Conservation (phyloP, 2,888 invertebrate species). For the Temnothorax ravouxi region DNA sequence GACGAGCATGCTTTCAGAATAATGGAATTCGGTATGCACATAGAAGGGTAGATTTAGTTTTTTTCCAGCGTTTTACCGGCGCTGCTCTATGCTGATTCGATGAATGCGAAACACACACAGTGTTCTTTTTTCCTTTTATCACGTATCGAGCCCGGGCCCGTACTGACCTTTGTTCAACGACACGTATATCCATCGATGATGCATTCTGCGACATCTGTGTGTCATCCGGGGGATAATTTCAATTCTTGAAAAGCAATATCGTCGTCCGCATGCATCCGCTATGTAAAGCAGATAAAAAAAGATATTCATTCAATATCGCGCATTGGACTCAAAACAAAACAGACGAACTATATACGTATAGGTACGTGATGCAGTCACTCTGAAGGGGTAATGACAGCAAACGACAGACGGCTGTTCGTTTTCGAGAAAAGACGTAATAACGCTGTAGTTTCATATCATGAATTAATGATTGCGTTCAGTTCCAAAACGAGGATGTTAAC, state of each 20-base stretch:
- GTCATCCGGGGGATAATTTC: conserved; percentile 53
- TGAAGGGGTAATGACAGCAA: background rate
- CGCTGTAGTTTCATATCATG: background rate
- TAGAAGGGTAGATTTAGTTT: conserved; percentile 43
- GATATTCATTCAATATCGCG: conserved; percentile 35
- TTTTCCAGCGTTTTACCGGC: conserved; percentile 52
- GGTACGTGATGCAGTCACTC: background rate
- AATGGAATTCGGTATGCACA: conserved; percentile 49
- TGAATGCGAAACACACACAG: conserved; percentile 49
- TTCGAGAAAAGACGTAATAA: background rate
- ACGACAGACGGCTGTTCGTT: background rate
- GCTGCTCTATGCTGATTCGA: conserved; percentile 52
- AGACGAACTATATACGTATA: background rate
- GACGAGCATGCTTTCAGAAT: conserved; percentile 33
- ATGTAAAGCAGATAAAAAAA: conserved; percentile 49
- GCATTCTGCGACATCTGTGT: conserved; percentile 53
- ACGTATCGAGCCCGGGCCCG: conserved; percentile 8
- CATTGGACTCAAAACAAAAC: conserved; percentile 7
- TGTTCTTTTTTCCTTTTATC: conserved; percentile 33
- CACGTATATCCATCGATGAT: conserved; percentile 50
- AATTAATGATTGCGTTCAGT: conserved; percentile 1
- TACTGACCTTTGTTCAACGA: conserved; percentile 44
- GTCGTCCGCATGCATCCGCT: conserved; percentile 43
- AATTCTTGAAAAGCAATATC: conserved; percentile 56
- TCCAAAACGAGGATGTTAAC: background rate